These are phyloP conservation scores for Mirounga angustirostris DNA, from an alignment of 2,113 vertebrate species.

Conservation along the genomic window DNA sequence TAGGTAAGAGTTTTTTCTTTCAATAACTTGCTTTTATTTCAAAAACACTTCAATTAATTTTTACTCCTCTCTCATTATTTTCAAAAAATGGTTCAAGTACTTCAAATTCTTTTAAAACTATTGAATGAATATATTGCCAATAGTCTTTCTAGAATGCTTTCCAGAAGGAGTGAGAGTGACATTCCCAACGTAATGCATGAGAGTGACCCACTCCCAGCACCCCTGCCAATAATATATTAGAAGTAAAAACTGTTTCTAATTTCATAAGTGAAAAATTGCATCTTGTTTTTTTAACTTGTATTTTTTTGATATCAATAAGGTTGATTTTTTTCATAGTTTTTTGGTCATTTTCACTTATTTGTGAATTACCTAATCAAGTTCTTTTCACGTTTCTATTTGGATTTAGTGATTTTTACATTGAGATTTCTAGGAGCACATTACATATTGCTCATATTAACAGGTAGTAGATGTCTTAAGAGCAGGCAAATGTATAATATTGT, in stretches of 20 bases:
- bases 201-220: rapidly evolving
- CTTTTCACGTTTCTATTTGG: neutral
- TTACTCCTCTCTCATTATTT: neutral
- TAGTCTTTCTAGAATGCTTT: neutral
- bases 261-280: neutral
- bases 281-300: neutral
- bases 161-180: neutral
- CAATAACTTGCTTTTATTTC: neutral
- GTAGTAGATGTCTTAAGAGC: neutral
- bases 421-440: neutral
- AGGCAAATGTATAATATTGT: neutral
- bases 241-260: neutral
- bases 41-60: neutral
- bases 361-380: neutral
- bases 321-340: neutral
- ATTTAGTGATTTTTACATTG: neutral
- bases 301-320: neutral
- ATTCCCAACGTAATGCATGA: rapidly evolving
- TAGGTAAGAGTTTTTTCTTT: neutral
- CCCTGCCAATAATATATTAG: neutral
- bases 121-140: neutral
- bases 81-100: neutral
- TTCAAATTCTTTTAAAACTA: neutral
- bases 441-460: neutral
- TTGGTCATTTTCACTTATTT: neutral